Evolutionary conservation across 1,140 invertebrate species (phyloP), one percentile per base, ranked within the genome.

Genomic region (Dinothrombium tinctorium): DNA sequence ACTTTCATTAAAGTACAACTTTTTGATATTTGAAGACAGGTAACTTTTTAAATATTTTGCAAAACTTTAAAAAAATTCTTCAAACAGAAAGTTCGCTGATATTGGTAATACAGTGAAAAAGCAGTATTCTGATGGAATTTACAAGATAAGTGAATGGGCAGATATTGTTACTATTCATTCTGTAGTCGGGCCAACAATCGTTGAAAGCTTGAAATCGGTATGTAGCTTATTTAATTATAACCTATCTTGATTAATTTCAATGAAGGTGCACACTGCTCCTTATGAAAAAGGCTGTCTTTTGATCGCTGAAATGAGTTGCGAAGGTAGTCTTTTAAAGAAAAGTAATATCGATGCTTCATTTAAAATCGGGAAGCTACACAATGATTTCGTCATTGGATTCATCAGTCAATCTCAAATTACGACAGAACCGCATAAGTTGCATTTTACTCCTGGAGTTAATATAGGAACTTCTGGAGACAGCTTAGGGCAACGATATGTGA

Each of bases 21-120:
- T 98, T 56, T 49, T 96, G 4, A 63, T 98, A 15, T 74, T 96
- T 67, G 92, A 96, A 63, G 90, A 98, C 54, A 71, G 69, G 69
- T 71, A 51, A 46, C 32, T 42, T n/a, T 2, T 1, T 17, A 4
- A 5, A 31, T 37, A 1, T 42, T 26, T 14, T n/a, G n/a, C 14
- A 23, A 7, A 36, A 24, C 22, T 2, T 11, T 4, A 3, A 28
- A 11, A 5, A 35, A n/a, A n/a, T n/a, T n/a, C n/a, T n/a, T n/a
- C n/a, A n/a, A 54, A 5, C 49, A 70, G 87, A 51, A 98, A 96
- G 60, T 92, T 86, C 64, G 81, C 74, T 23, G 90, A 98, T 61
- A 96, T 96, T 59, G 90, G 89, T 0, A 75, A 84, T 54, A 94
- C 83, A 6, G 83, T 89, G 0, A 61, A 69, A 4, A 55, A 74